phyloP scores from a whole-genome alignment of 2,113 vertebrate species.

The Camelus dromedarius region DNA sequence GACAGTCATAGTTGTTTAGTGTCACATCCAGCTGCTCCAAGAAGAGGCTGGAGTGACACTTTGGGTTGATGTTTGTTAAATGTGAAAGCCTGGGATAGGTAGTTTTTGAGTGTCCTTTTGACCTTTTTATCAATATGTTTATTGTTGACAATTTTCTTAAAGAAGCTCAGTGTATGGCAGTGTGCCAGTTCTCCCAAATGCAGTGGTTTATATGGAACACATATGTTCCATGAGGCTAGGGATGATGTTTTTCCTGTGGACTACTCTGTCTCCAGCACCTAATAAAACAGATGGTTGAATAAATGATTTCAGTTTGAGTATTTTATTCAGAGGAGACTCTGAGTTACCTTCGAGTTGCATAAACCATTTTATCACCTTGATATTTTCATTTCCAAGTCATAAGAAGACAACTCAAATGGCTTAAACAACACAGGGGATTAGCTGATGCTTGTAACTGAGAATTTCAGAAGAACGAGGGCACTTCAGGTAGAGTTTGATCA shows the following conservation, averaged over 20 bases:
- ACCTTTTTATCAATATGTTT: background rate
- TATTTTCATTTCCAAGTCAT: slow-evolving; percentile 29
- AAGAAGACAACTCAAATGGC: background rate
- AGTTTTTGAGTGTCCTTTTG: background rate
- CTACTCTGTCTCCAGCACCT: background rate
- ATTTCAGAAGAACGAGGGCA: background rate
- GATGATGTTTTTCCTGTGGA: background rate
- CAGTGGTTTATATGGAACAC: background rate
- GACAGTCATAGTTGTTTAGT: background rate
- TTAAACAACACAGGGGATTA: background rate
- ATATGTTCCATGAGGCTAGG: background rate
- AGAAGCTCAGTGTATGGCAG: background rate
- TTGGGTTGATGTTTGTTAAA: slow-evolving; percentile 47
- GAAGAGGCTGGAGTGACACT: background rate
- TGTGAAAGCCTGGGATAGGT: background rate
- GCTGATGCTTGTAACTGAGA: background rate
- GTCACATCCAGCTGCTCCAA: background rate
- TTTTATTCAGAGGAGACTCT: background rate
- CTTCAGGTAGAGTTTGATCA: slow-evolving; percentile 11
- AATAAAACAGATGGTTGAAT: background rate
- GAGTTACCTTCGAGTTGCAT: background rate
- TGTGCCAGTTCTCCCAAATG: background rate
- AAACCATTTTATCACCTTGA: slow-evolving; percentile 10
- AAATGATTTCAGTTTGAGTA: background rate
- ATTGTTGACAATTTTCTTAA: background rate